A percentile compares a stretch with the other conserved stretches of the same genome.
Conservation (phyloP, 92 coral and sea anemone genomes). For the Desmophyllum pertusum region DNA sequence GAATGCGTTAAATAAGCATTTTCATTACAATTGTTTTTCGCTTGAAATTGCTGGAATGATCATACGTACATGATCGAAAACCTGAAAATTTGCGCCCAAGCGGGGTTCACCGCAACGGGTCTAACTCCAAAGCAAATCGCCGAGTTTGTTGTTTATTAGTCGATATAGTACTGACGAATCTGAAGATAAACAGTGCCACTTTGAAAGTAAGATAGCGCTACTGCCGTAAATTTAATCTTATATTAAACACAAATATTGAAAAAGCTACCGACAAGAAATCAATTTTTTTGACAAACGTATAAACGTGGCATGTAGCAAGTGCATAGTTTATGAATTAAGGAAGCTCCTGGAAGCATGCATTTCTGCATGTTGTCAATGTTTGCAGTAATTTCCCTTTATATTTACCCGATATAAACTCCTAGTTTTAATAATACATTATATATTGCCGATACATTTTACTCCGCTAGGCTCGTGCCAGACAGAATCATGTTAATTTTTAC, state of each 20-base stretch:
- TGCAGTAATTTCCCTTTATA: conserved; percentile 8
- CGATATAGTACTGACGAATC: conserved; percentile 10
- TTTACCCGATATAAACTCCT: conserved; percentile 8
- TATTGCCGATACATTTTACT: neutral
- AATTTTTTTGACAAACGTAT: conserved; percentile 24
- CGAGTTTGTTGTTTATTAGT: conserved; percentile 16
- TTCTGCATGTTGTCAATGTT: neutral
- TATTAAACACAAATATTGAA: no score
- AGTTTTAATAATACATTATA: neutral
- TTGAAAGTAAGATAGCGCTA: neutral
- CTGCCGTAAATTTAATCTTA: neutral
- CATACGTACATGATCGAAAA: neutral
- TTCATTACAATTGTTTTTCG: conserved; percentile 5
- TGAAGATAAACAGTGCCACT: conserved; percentile 13
- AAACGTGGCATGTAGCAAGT: neutral
- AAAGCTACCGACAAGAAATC: conserved; percentile 3
- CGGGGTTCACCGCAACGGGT: neutral
- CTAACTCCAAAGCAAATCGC: neutral
- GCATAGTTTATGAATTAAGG: neutral
- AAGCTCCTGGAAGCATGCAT: neutral
- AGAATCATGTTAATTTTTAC: neutral
- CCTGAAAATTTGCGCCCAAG: neutral
- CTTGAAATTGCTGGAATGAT: neutral
- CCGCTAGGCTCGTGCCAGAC: neutral
- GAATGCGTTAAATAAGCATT: conserved; percentile 19